These are phyloP conservation scores for Nymphicus hollandicus DNA, from an alignment of 2,113 vertebrate genomes.

Conservation along the genomic window DNA sequence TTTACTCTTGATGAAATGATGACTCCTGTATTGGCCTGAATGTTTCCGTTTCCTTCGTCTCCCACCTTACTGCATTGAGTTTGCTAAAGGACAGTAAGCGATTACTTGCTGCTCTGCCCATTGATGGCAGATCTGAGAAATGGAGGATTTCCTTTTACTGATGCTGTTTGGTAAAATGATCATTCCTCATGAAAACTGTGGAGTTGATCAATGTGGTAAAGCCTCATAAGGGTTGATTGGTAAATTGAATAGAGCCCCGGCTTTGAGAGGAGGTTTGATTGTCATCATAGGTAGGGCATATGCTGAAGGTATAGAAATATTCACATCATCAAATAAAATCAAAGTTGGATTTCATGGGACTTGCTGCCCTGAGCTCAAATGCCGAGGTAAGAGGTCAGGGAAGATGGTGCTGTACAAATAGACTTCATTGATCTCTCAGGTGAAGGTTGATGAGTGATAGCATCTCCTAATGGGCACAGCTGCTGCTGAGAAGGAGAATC, in stretches of 20 bases:
- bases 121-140: not conserved
- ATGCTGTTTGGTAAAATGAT: not conserved
- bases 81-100: not conserved
- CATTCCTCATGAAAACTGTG: accelerated
- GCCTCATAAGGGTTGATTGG: accelerated
- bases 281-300: not conserved
- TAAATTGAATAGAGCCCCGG: not conserved
- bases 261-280: not conserved
- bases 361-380: not conserved
- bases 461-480: slow-evolving; percentile 47
- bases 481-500: slow-evolving; percentile 55
- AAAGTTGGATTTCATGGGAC: not conserved
- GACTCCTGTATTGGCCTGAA: too few species aligned
- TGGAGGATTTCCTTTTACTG: not conserved
- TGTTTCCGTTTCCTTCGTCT: not conserved
- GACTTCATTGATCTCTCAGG: slow-evolving; percentile 66
- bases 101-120: not conserved
- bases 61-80: not conserved
- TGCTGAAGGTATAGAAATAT: accelerated
- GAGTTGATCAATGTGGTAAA: not conserved
- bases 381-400: slow-evolving; percentile 4
- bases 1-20: not conserved
- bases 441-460: slow-evolving; percentile 59
- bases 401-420: slow-evolving; percentile 30
- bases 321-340: not conserved